A percentile compares a stretch with the other conserved stretches of the same genome.
These are phyloP conservation scores for Todiramphus chloris DNA, from an alignment of 2,113 vertebrate species.

Conservation along the genomic window DNA sequence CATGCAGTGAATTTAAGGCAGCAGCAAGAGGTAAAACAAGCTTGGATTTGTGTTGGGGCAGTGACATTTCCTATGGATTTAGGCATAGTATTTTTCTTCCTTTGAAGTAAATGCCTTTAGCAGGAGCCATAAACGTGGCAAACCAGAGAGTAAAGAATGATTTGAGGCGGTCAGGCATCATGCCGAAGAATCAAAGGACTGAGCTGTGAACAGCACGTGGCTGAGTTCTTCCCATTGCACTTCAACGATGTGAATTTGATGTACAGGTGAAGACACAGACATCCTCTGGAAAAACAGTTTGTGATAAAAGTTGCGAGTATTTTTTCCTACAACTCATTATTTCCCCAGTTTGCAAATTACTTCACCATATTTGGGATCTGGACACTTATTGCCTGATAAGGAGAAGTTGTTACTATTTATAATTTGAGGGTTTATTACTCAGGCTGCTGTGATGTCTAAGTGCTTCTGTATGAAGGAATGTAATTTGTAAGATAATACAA, in stretches of 20 bases:
- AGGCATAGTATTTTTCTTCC: background rate
- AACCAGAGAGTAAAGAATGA: background rate
- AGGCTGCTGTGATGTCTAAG: background rate
- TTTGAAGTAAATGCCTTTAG: background rate
- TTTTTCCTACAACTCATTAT: background rate
- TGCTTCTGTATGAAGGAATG: background rate
- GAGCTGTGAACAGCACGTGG: background rate
- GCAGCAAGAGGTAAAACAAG: background rate
- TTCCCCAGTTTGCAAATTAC: background rate
- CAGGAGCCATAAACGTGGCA: background rate
- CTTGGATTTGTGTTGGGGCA: background rate
- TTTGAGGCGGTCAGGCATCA: background rate
- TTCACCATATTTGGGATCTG: constrained; percentile 19
- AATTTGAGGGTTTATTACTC: background rate
- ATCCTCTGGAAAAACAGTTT: background rate
- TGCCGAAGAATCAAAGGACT: background rate
- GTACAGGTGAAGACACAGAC: background rate
- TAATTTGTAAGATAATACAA: background rate
- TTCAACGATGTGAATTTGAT: background rate
- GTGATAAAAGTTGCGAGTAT: background rate
- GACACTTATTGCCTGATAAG: background rate
- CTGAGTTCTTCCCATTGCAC: background rate
- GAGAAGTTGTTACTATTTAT: constrained; percentile 15
- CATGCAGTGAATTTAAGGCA: background rate
- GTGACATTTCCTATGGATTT: background rate